Base-by-base conservation (phyloP, 2,113 vertebrate genomes). In the Ptilorrhoa leucosticta region DNA sequence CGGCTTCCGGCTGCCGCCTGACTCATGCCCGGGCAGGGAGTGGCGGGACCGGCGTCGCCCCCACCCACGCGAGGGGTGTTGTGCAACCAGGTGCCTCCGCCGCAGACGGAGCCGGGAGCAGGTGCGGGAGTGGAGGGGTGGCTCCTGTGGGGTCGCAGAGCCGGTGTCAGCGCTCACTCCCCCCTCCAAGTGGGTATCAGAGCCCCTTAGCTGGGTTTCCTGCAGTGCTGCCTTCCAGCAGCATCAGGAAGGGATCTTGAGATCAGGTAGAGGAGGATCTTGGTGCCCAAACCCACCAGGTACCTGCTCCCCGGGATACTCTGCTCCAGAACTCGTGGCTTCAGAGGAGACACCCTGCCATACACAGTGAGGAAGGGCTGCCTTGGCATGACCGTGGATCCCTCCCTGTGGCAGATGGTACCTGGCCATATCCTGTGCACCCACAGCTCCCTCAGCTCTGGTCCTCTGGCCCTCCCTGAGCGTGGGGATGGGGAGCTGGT, bases 1-100 rank as follows among this genome's bases (percentile, higher is more conserved):
- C 17, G 3, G 79, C 83, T 91, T 77, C 83, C 3, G 3, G 64
- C 80, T 13, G 23, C 54, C 0, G 63, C 27, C 89, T 94, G 94
- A 90, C 54, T 95, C 95, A 93, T 82, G 95, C 90, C 81, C 7
- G 0, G 64, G 94, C 91, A 64, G 92, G 93, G 96, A 96, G 91
- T 30, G 96, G 64, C 73, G 2, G 70, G 56, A 66, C 71, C 40
- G 56, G 90, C 84, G 6, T 94, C 35, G 2, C 94, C 66, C 84
- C 77, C 51, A 76, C 96, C 96, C 96, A 97, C 94, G 48, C 78
- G 2, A 66, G 77, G 82, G 70, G 10, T 8, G 15, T 97, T 97
- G 87, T 93, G 96, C 88, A 97, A 97, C 63, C 23, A 3, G 13
- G 20, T 87, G 90, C 65, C 88, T 75, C 35, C 0, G 3, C 4